Evolutionary conservation across 2,113 vertebrate genomes (phyloP), one percentile per base, ranked within the genome.

Genomic region (Gobiocypris rarus): DNA sequence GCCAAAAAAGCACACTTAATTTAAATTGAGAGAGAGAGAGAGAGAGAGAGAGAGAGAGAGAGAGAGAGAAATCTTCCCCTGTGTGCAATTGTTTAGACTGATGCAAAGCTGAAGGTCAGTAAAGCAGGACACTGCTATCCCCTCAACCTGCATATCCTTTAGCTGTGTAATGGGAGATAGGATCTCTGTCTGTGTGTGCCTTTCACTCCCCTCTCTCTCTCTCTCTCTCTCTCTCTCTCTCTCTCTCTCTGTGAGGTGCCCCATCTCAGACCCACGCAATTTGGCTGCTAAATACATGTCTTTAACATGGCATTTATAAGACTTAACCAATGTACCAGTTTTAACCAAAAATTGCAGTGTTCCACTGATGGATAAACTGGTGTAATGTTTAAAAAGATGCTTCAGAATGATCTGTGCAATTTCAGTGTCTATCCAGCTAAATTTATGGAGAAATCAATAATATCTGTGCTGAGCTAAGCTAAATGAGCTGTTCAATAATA

Each of bases 121-220:
- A 67, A 22, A 89, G 74, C 65, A 81, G 24, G 78, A 50, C 45
- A 75, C 28, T 28, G 48, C 10, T 34, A 52, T 82, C 75, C 58
- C 56, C 54, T 71, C 79, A 65, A 50, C 67, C 38, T 75, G 85
- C 83, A 84, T 73, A 59, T 92, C 82, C 86, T 83, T 87, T 89
- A 85, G 75, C 82, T 71, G 75, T 89, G 93, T 89, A 94, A 94
- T 83, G 65, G 89, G 91, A 93, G 86, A 89, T 86, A 38, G 31
- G 85, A 83, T 56, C 83, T 73, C 43, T 75, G 48, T 81, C 59
- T 38, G 61, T 43, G 61, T 59, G 56, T 58, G 54, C 82, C 67
- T 13, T 81, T 48, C 77, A 24, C 82, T 74, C 41, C 81, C 65
- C 41, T 6, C 5, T 38, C 34, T 6, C 34, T 38, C 34, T 6